A percentile compares a stretch with the other conserved stretches of the same genome.
These are phyloP conservation scores for Lycaena phlaeas DNA, from an alignment of 2,888 invertebrate genomes.

Conservation along the genomic window DNA sequence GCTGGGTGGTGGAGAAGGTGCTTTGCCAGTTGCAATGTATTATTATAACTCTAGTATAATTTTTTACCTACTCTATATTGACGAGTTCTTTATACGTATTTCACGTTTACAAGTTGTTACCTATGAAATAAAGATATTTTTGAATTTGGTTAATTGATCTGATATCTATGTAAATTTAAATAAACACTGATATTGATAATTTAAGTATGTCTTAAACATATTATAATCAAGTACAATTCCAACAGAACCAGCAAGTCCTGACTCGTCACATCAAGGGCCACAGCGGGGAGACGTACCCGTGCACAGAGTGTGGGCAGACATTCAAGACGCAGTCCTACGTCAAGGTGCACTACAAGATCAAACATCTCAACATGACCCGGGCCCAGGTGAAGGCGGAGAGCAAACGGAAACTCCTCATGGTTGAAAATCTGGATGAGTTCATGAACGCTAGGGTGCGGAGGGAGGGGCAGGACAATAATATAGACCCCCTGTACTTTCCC, in stretches of 20 bases:
- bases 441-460: constrained; percentile 15
- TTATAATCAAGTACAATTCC: no score
- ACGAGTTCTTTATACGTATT: no score
- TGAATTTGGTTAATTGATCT: no score
- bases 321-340: constrained; percentile 40
- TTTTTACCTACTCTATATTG: no score
- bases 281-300: constrained; percentile 33
- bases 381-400: constrained; percentile 28
- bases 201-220: no score
- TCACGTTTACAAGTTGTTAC: no score
- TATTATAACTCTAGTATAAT: no score
- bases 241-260: constrained; percentile 39
- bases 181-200: no score
- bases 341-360: constrained; percentile 34
- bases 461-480: background rate
- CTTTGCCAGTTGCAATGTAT: no score
- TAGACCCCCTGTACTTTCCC: background rate
- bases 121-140: no score
- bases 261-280: constrained; percentile 35
- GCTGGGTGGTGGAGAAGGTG: no score
- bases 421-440: constrained; percentile 13
- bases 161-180: no score
- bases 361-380: constrained; percentile 36
- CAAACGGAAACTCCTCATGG: constrained; percentile 22
- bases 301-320: constrained; percentile 33